These are phyloP conservation scores for Cyphomyrus plagiostoma DNA, from an alignment of 2,113 vertebrate genomes.

Conservation along the genomic window DNA sequence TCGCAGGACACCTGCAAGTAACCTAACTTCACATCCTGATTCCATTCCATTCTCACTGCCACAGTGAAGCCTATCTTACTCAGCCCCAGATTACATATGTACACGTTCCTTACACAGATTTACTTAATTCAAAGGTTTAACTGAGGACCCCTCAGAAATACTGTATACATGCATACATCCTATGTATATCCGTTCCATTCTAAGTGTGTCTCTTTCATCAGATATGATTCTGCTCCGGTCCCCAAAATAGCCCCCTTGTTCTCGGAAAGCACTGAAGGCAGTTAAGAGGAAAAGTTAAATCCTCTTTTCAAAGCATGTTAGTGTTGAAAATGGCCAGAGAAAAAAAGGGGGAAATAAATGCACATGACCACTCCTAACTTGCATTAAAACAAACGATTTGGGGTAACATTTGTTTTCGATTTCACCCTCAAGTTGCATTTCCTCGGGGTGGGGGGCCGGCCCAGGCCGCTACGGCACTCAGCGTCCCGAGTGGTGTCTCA, in stretches of 20 bases:
- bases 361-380: slow-evolving; percentile 29
- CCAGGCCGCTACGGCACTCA: background rate
- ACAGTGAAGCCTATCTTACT: background rate
- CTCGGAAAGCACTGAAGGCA: slow-evolving; percentile 16
- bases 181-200: slow-evolving; percentile 24
- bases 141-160: background rate
- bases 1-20: background rate
- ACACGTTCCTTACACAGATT: background rate
- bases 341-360: slow-evolving; percentile 7
- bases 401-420: slow-evolving; percentile 47
- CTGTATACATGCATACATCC: slow-evolving; percentile 26
- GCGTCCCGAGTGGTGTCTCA: background rate
- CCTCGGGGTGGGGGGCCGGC: slow-evolving; percentile 17
- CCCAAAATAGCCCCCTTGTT: background rate
- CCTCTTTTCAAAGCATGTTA: slow-evolving; percentile 19
- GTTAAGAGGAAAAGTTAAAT: slow-evolving; percentile 28
- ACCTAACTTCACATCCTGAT: background rate
- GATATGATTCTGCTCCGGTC: background rate
- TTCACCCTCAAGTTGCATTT: slow-evolving; percentile 43
- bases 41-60: background rate
- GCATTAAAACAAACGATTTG: slow-evolving; percentile 42
- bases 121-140: background rate
- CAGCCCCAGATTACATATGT: background rate
- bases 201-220: slow-evolving; percentile 23
- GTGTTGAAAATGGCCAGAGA: slow-evolving; percentile 26